Base-by-base conservation (phyloP, 2,113 vertebrate genomes). In the Rhodinocichla rosea region DNA sequence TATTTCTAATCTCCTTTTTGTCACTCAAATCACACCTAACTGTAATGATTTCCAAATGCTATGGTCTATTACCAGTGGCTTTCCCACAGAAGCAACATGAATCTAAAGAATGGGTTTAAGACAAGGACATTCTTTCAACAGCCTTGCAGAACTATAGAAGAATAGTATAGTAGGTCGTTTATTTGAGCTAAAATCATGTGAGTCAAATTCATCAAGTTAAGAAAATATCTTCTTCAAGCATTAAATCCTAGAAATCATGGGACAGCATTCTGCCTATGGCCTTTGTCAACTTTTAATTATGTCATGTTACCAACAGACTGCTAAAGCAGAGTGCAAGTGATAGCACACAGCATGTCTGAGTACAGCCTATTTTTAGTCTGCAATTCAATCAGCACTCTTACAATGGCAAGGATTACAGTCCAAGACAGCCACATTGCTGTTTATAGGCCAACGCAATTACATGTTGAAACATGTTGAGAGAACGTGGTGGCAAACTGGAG, bases 361-460 rank as follows among this genome's bases (percentile, higher is more conserved):
- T 88, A 67, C 53, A 67, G 22, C n/a, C 65, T 95, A 96, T 95
- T 96, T 96, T 96, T 94, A 90, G 75, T 55, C 82, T 73, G 94
- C 74, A 77, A 82, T 71, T 94, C 90, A 67, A 53, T 86, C 92
- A 75, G 59, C 49, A 67, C 39, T 87, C 73, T 96, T 90, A 83
- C 49, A 91, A 63, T 57, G 15, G 53, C 83, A 35, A 57, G 75
- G 94, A 97, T 91, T 96, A 91, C 44, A 64, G 37, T 11, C 63
- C 79, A 84, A 90, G 55, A 81, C 90, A 91, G 83, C 20, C 47
- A 68, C 15, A 3, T 16, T 71, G 47, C 90, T 89, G 80, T 65
- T 78, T 62, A 68, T 13, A 86, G 81, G 64, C 75, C 82, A 85
- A 70, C 3, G 49, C 42, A 79, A 65, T 44, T 60, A 68, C 88